Conservation (phyloP, 2,888 invertebrate species). For the Aelia acuminata region DNA sequence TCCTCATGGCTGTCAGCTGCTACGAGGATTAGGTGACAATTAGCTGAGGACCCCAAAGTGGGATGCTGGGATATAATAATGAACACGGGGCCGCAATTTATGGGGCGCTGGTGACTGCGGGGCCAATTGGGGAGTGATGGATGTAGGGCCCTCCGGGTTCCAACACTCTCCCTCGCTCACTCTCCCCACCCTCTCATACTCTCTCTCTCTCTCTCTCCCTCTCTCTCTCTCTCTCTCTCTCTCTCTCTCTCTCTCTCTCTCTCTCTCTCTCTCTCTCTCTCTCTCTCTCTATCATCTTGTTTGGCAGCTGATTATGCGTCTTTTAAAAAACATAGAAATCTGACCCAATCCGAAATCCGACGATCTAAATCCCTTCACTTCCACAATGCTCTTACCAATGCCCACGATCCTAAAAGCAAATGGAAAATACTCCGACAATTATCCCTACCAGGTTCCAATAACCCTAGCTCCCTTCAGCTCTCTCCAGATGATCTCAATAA, state of each 20-base stretch:
- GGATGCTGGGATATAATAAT: conserved; percentile 22
- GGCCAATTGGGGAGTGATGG: conserved; percentile 11
- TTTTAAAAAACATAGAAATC: no score
- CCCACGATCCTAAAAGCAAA: no score
- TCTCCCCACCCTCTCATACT: no score
- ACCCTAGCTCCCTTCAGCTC: no score
- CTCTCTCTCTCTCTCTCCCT: no score
- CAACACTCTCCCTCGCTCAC: not conserved
- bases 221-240: conserved; percentile 26
- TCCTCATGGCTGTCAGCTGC: not conserved
- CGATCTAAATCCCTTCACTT: no score
- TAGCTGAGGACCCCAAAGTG: conserved; percentile 6
- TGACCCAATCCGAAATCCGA: no score
- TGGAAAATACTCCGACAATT: no score
- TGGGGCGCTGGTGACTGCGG: not conserved
- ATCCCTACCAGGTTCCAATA: no score
- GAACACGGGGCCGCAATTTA: conserved; percentile 10
- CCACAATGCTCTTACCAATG: no score
- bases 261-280: conserved; percentile 11
- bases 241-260: conserved; percentile 26
- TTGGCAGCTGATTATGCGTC: no score
- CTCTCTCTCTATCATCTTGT: conserved; percentile 21
- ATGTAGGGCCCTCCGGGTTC: not conserved
- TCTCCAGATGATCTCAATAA: no score
- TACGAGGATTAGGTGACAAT: conserved; percentile 16